Percentiles rank a stretch among this genome's conserved stretches.
Conservation (phyloP, 2,113 vertebrate species). For the human (Homo sapiens) region DNA sequence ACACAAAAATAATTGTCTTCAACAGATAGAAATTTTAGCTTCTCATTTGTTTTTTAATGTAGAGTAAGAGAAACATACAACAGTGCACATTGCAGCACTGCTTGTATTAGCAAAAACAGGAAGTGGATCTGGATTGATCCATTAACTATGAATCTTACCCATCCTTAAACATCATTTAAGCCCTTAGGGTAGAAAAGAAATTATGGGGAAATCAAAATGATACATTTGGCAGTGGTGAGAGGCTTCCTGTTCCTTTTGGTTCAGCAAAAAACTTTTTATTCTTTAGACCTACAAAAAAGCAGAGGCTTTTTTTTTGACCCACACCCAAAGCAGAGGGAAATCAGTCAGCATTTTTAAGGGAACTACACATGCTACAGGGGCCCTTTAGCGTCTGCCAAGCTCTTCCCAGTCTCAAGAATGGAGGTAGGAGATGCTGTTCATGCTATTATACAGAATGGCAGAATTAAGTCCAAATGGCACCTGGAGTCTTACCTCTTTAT, state of each 20-base stretch:
- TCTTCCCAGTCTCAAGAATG: background rate
- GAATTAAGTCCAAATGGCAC: conserved; percentile 37
- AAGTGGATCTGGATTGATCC: background rate
- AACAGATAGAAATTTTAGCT: background rate
- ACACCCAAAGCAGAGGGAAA: background rate
- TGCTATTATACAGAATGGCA: background rate
- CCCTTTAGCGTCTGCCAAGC: background rate
- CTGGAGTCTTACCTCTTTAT: background rate
- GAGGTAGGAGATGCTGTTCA: background rate
- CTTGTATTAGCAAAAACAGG: background rate
- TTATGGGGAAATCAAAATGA: background rate
- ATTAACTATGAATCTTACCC: background rate
- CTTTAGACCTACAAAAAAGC: background rate
- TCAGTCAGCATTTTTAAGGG: background rate
- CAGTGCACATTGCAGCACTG: rapidly evolving
- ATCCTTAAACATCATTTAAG: background rate
- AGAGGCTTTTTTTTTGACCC: background rate
- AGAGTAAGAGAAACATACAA: background rate
- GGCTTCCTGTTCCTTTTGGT: background rate
- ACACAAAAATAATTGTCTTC: background rate
- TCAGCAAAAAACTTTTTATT: background rate
- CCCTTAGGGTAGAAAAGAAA: background rate
- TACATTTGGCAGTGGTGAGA: conserved; percentile 6
- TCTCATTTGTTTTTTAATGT: background rate
- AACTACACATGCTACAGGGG: background rate